Evolutionary conservation across 2,797 vertebrate genomes (phyloP).

Genomic region (Pogonophryne albipinna): DNA sequence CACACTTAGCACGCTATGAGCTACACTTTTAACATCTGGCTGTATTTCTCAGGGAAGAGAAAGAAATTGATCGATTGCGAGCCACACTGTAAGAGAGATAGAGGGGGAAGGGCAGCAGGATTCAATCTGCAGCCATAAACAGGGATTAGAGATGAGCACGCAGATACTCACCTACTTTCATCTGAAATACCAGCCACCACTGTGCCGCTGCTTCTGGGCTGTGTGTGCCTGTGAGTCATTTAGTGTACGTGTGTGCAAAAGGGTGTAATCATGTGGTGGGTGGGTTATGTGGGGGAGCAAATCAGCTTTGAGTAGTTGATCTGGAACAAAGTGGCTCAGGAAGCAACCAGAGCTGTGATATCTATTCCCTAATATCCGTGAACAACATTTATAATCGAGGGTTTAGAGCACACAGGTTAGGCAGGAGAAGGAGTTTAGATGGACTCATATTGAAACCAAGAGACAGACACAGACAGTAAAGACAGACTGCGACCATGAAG

Average conservation of each 20-base stretch:
- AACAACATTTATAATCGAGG: slow-evolving; percentile 65
- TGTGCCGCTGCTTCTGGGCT: slow-evolving; percentile 24
- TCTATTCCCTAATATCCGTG: slow-evolving; percentile 63
- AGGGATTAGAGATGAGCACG: slow-evolving; percentile 79
- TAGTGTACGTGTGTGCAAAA: not conserved
- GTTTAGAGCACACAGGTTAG: slow-evolving; percentile 43
- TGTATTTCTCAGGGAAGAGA: slow-evolving; percentile 45
- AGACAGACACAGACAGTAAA: slow-evolving; percentile 11
- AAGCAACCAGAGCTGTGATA: slow-evolving; percentile 63
- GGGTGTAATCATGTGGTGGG: slow-evolving; percentile 49
- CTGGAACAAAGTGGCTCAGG: slow-evolving; percentile 74
- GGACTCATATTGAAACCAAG: slow-evolving; percentile 19
- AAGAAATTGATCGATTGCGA: slow-evolving; percentile 55
- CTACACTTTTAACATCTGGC: slow-evolving; percentile 45
- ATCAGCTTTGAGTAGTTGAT: slow-evolving; percentile 76
- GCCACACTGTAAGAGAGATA: slow-evolving; percentile 30
- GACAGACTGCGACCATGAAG: slow-evolving; percentile 17
- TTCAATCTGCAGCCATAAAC: slow-evolving; percentile 62
- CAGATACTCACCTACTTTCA: slow-evolving; percentile 62
- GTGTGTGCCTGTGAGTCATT: slow-evolving; percentile 17
- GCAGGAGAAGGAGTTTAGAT: slow-evolving; percentile 43
- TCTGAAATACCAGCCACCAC: slow-evolving; percentile 59
- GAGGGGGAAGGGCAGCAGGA: slow-evolving; percentile 55
- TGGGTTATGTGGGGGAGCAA: slow-evolving; percentile 53
- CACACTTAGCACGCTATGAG: slow-evolving; percentile 29